These are phyloP conservation scores for Encarsia formosa DNA, from an alignment of 2,888 invertebrate genomes.

Conservation along the genomic window DNA sequence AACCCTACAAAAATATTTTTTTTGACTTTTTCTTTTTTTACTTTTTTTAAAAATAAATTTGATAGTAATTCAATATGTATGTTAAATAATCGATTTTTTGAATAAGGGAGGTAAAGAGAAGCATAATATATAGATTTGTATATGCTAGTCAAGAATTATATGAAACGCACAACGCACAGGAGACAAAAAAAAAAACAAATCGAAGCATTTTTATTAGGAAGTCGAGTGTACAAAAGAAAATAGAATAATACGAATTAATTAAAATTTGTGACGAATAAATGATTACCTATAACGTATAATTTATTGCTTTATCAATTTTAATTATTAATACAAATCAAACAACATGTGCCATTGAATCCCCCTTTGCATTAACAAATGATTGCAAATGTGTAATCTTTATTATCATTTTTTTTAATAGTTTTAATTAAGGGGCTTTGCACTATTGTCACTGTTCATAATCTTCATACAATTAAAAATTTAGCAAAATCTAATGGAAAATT, in stretches of 20 bases:
- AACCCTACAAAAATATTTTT: constrained; percentile 7
- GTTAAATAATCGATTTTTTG: constrained; percentile 9
- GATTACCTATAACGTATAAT: constrained; percentile 14
- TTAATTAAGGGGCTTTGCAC: constrained; percentile 18
- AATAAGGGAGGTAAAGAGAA: constrained; percentile 13
- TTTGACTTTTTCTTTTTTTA: constrained; percentile 16
- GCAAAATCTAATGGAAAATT: neutral
- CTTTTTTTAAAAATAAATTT: constrained; percentile 6
- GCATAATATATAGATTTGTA: constrained; percentile 30
- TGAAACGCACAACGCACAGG: constrained; percentile 38
- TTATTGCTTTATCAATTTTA: constrained; percentile 15
- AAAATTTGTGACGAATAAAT: constrained; percentile 10
- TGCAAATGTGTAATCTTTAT: constrained; percentile 6
- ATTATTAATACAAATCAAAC: constrained; percentile 31
- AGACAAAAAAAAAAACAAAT: constrained; percentile 20
- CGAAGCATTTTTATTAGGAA: constrained; percentile 9
- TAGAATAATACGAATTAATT: neutral
- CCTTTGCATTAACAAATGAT: constrained; percentile 24
- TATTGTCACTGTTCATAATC: constrained; percentile 13
- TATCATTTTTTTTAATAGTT: constrained; percentile 18
- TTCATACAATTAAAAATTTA: constrained; percentile 2
- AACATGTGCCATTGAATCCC: constrained; percentile 40
- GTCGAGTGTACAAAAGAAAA: constrained; percentile 2
- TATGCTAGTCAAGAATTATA: constrained; percentile 41
- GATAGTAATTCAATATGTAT: constrained; percentile 1